A percentile compares a stretch with the other conserved stretches of the same genome.
phyloP scores from a whole-genome alignment of 1,140 invertebrate genomes.

The Neodiprion lecontei region DNA sequence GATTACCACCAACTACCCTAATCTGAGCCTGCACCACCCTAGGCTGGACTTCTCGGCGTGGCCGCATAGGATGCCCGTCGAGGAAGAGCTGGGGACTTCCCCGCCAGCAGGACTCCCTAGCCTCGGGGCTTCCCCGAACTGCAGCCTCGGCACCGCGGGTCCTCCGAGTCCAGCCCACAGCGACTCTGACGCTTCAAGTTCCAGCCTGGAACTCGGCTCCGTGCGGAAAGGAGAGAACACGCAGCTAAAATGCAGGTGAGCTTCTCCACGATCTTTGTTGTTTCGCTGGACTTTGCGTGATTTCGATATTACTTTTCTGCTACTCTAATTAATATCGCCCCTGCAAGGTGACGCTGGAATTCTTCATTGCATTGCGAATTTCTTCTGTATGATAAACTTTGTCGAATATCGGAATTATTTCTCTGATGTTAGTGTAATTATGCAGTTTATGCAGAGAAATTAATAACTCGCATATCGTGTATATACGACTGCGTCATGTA shows the following conservation, averaged over 20 bases:
- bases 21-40: conserved; percentile 39
- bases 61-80: conserved; percentile 55
- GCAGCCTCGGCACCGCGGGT: conserved; percentile 37
- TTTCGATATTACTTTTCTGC: conserved; percentile 15
- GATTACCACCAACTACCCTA: conserved; percentile 41
- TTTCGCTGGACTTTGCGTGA: not conserved
- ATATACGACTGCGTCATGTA: too few relatives aligned
- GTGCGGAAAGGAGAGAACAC: conserved; percentile 53
- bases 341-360: conserved; percentile 13
- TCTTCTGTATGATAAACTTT: too few relatives aligned
- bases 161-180: conserved; percentile 58
- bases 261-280: not conserved
- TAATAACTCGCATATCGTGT: too few relatives aligned
- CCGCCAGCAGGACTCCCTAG: conserved; percentile 35
- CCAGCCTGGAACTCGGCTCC: conserved; percentile 56
- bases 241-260: conserved; percentile 57
- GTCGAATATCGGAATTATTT: too few relatives aligned
- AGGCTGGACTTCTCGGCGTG: conserved; percentile 50
- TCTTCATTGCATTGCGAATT: not conserved
- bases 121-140: conserved; percentile 33
- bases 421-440: too few relatives aligned
- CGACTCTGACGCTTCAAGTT: conserved; percentile 59
- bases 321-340: conserved; percentile 17
- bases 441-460: too few relatives aligned
- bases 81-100: conserved; percentile 48